phyloP scores from a whole-genome alignment of 2,797 vertebrate genomes.

The Manis crassicaudata region DNA sequence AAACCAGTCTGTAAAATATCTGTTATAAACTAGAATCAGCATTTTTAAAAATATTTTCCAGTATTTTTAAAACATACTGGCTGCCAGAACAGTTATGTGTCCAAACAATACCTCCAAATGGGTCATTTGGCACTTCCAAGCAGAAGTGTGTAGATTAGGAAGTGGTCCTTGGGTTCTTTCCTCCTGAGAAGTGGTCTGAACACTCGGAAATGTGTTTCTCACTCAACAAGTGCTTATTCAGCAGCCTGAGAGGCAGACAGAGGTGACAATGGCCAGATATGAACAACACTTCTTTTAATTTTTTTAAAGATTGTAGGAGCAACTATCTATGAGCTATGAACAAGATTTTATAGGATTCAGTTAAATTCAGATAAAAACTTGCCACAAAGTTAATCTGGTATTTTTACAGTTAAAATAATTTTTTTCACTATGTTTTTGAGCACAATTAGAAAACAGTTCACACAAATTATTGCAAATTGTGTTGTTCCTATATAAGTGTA shows the following conservation, averaged over 20 bases:
- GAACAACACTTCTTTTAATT: background rate
- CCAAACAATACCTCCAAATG: background rate
- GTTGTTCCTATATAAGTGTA: background rate
- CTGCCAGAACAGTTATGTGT: background rate
- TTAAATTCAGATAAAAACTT: slow-evolving; percentile 13
- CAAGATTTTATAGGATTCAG: background rate
- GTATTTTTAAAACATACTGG: background rate
- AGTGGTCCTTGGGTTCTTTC: background rate
- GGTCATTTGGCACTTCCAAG: background rate
- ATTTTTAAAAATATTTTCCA: background rate
- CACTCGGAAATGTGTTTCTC: slow-evolving; percentile 14
- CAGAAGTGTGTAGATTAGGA: background rate
- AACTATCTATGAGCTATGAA: background rate
- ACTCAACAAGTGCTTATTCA: slow-evolving; percentile 40
- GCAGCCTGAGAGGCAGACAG: background rate
- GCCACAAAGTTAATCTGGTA: background rate
- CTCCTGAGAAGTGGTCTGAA: background rate
- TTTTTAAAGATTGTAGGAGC: background rate
- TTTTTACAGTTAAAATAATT: background rate
- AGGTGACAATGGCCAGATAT: background rate
- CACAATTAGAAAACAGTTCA: background rate
- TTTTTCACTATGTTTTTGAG: background rate
- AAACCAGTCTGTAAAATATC: background rate
- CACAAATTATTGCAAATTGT: background rate
- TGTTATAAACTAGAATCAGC: background rate